Evolutionary conservation across 1,140 invertebrate genomes (phyloP).

Genomic region (Campoletis sonorensis): DNA sequence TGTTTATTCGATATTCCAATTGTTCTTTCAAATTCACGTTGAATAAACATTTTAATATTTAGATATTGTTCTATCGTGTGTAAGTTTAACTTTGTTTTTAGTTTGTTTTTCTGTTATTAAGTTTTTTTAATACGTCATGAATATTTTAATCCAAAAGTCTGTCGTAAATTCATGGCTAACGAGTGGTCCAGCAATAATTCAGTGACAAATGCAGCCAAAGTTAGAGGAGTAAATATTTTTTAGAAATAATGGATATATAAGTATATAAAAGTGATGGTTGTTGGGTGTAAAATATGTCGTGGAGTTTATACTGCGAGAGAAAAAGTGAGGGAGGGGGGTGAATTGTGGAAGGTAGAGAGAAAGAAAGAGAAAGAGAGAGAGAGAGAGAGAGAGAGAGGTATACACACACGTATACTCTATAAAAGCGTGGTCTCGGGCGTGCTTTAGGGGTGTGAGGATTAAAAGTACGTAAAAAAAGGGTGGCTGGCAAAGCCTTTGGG

Average conservation of each 20-base stretch:
- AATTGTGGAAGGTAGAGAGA: background rate
- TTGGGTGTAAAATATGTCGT: background rate
- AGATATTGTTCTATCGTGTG: too few relatives aligned
- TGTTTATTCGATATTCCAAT: too few relatives aligned
- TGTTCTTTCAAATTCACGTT: too few relatives aligned
- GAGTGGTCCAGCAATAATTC: background rate
- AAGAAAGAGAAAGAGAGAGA: too few relatives aligned
- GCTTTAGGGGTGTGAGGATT: conserved; percentile 24
- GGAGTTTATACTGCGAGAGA: background rate
- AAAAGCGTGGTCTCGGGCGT: conserved; percentile 1
- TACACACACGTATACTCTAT: background rate
- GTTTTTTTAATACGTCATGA: too few relatives aligned
- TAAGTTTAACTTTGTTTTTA: too few relatives aligned
- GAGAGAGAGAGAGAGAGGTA: conserved; percentile 21
- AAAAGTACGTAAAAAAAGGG: conserved; percentile 45
- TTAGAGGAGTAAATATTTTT: background rate
- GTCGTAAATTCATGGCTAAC: too few relatives aligned
- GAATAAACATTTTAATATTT: too few relatives aligned
- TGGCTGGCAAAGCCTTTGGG: conserved; percentile 45
- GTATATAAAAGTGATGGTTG: background rate
- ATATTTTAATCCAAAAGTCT: too few relatives aligned
- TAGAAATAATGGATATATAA: background rate
- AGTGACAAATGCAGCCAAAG: background rate
- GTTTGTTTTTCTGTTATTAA: too few relatives aligned
- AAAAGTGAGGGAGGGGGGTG: too few relatives aligned